phyloP scores from a whole-genome alignment of 1,140 invertebrate genomes.

The Coptotermes formosanus region DNA sequence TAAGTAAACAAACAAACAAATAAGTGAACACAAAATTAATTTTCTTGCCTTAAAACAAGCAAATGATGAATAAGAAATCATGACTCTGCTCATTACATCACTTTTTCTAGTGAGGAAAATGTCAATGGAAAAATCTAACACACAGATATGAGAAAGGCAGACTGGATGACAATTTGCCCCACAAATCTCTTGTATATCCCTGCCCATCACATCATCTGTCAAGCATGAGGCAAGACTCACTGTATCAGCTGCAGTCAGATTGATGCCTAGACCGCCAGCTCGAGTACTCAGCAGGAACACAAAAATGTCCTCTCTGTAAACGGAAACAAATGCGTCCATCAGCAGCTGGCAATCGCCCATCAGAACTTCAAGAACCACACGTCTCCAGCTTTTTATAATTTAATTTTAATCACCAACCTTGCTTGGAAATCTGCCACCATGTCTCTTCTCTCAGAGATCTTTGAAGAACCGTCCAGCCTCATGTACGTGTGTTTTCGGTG shows the following conservation, averaged over 20 bases:
- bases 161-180: not conserved
- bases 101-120: too few relatives aligned
- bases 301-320: conserved; percentile 81
- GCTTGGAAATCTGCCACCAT: conserved; percentile 93
- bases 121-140: too few relatives aligned
- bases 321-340: not conserved
- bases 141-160: not conserved
- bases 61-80: too few relatives aligned
- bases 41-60: too few relatives aligned
- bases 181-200: not conserved
- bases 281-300: conserved; percentile 94
- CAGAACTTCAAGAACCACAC: not conserved
- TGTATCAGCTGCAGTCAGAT: conserved; percentile 97
- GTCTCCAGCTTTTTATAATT: not conserved
- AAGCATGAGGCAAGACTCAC: conserved; percentile 56
- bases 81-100: too few relatives aligned
- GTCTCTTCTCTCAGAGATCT: conserved; percentile 86
- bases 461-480: conserved; percentile 87
- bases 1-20: too few relatives aligned
- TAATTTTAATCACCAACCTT: conserved; percentile 45
- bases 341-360: not conserved
- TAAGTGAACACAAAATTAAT: too few relatives aligned
- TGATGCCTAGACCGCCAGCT: conserved; percentile 96
- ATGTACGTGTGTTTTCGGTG: conserved; percentile 89
- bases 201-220: not conserved